A percentile compares a stretch with the other conserved stretches of the same genome.
These are phyloP conservation scores for Scolanthus callimorphus DNA, from an alignment of 92 coral and sea anemone species.

Conservation along the genomic window DNA sequence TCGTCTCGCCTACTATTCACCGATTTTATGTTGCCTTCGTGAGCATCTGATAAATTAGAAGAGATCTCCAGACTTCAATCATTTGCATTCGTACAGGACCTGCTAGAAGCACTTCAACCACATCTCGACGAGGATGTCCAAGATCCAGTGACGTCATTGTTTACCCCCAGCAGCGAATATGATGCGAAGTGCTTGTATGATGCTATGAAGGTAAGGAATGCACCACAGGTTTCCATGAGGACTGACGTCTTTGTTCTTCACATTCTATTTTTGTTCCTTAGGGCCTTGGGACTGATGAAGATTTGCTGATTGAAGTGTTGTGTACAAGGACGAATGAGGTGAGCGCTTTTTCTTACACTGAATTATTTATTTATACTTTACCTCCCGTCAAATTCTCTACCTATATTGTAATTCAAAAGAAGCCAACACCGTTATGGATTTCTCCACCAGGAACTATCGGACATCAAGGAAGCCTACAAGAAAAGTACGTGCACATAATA, in stretches of 20 bases:
- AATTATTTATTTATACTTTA: no score
- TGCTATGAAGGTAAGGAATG: slow-evolving; percentile 69
- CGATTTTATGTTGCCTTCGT: no score
- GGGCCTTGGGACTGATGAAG: slow-evolving; percentile 95
- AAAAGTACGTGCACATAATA: slow-evolving; percentile 57
- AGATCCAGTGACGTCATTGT: slow-evolving; percentile 67
- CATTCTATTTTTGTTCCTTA: slow-evolving; percentile 7
- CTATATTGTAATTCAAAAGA: background rate
- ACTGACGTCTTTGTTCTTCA: no score
- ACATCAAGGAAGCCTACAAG: slow-evolving; percentile 40
- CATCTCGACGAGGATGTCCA: slow-evolving; percentile 54
- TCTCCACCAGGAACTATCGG: slow-evolving; percentile 49
- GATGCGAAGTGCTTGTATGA: slow-evolving; percentile 80
- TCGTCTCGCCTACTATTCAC: no score
- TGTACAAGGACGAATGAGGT: slow-evolving; percentile 72
- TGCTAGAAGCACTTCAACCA: slow-evolving; percentile 62
- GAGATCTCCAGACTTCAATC: no score
- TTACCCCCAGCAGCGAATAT: slow-evolving; percentile 42
- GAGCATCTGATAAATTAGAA: no score
- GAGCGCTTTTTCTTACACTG: slow-evolving; percentile 13
- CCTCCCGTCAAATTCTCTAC: background rate
- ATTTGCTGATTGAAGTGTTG: slow-evolving; percentile 69
- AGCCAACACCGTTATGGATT: background rate
- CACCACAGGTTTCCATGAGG: no score
- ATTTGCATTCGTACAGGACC: slow-evolving; percentile 35